Evolutionary conservation across 1,140 invertebrate genomes (phyloP).

Genomic region (Solen grandis): DNA sequence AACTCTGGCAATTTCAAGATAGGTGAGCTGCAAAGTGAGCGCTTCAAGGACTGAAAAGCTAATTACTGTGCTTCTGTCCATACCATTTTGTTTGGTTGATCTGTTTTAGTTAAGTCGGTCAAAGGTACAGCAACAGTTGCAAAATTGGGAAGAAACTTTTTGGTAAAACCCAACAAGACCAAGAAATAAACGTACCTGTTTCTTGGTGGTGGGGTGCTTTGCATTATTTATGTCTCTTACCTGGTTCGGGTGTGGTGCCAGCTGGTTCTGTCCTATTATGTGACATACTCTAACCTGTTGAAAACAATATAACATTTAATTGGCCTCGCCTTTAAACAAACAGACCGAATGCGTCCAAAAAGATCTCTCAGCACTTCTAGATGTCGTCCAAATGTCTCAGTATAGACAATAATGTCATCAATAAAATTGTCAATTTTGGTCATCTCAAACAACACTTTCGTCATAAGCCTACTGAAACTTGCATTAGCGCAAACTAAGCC

Average conservation of each 20-base stretch:
- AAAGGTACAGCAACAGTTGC: slow-evolving; percentile 73
- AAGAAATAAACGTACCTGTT: slow-evolving; percentile 67
- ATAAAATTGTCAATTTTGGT: slow-evolving; percentile 19
- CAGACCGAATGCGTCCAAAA: too few species aligned
- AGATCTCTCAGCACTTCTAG: neutral
- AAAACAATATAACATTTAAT: slow-evolving; percentile 23
- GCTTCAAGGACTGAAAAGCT: slow-evolving; percentile 43
- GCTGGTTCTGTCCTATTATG: neutral
- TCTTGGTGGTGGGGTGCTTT: slow-evolving; percentile 25
- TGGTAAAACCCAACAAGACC: slow-evolving; percentile 52
- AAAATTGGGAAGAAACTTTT: slow-evolving; percentile 79
- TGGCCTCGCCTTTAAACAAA: slow-evolving; percentile 27
- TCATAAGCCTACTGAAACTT: slow-evolving; percentile 48
- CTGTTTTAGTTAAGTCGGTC: slow-evolving; percentile 50
- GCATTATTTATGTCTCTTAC: slow-evolving; percentile 2
- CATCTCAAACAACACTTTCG: slow-evolving; percentile 15
- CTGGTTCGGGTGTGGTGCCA: neutral
- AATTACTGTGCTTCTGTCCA: slow-evolving; percentile 50
- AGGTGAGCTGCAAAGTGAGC: slow-evolving; percentile 47
- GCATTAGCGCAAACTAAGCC: slow-evolving; percentile 37
- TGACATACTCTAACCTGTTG: neutral
- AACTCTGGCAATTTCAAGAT: slow-evolving; percentile 73
- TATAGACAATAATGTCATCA: slow-evolving; percentile 45
- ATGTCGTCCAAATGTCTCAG: slow-evolving; percentile 30
- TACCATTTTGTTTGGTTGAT: slow-evolving; percentile 30